Base-by-base conservation (phyloP, 2,888 invertebrate genomes). In the Zele albiditarsus region DNA sequence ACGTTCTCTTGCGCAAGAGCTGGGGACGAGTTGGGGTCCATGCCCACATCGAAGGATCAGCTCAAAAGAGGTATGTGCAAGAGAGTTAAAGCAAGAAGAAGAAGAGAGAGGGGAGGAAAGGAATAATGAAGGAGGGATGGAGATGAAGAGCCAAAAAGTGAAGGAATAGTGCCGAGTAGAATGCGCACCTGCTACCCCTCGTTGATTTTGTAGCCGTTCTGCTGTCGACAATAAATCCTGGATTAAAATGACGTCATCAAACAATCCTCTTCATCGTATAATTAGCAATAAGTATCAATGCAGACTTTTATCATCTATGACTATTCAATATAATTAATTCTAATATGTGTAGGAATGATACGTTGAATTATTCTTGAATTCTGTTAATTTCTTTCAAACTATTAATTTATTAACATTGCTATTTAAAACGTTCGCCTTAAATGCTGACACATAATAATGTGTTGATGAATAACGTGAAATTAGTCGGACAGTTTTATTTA, bases 401-500 rank as follows among this genome's bases (percentile, higher is more conserved):
- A 12, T 38, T 0, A 38, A 8, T 38, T 38, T 8, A 8, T 38
- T 8, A 12, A 38, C 12, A 38, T 38, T 38, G 8, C 12, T 38
- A 38, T 38, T 12, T 2, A 12, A 38, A 38, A 2, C 2, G 5
- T 8, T 38, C 38, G 8, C 5, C 38, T 8, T 12, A 12, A 38
- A 12, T 38, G 38, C 38, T 38, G 38, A 38, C 12, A 12, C 38
- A 12, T 12, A 8, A 12, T 12, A 8, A 38, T 38, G 38, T 77
- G 69, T 75, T 78, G 76, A 79, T 77, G 70, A 74, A 77, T 67
- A 71, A 65, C 68, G 70, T 38, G 73, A 71, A 77, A 78, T 77
- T 73, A 73, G 77, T 60, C 73, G 38, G 72, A 38, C 12, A 12
- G 12, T 12, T 49, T 75, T 74, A 77, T 79, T 79, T 77, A 78